Evolutionary conservation across 1,140 invertebrate genomes (phyloP).

Genomic region (Stenopsyche tienmushanensis): DNA sequence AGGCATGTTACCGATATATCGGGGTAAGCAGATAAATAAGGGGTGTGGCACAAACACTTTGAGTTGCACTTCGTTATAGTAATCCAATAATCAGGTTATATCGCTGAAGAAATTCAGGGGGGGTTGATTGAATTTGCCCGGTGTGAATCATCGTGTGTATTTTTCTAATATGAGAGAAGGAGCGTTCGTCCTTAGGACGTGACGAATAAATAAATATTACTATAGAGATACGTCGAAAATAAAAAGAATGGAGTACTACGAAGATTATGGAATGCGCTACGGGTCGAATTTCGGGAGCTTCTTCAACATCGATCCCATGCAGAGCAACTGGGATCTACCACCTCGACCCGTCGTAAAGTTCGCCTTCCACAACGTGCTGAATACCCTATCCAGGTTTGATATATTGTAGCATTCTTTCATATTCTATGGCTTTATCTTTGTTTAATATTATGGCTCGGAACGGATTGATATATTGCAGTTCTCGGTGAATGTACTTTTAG

Average conservation of each 20-base stretch:
- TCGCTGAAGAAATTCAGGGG: slow-evolving; percentile 12
- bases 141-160: slow-evolving; percentile 32
- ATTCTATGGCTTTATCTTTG: neutral
- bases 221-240: neutral
- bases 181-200: no score
- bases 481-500: no score
- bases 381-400: slow-evolving; percentile 30
- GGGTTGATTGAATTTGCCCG: slow-evolving; percentile 29
- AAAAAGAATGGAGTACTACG: slow-evolving; percentile 10
- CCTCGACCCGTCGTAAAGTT: slow-evolving; percentile 31
- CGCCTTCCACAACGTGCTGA: slow-evolving; percentile 27
- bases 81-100: slow-evolving; percentile 37
- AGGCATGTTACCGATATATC: neutral
- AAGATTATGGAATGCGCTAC: neutral
- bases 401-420: neutral
- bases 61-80: slow-evolving; percentile 37
- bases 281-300: neutral
- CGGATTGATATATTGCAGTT: neutral
- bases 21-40: neutral
- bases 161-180: no score
- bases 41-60: slow-evolving; percentile 32
- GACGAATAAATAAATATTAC: neutral
- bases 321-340: slow-evolving; percentile 15
- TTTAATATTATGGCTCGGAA: neutral
- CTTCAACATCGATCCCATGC: neutral